These are phyloP conservation scores for Euproctis similis DNA, from an alignment of 2,888 invertebrate species.

Conservation along the genomic window DNA sequence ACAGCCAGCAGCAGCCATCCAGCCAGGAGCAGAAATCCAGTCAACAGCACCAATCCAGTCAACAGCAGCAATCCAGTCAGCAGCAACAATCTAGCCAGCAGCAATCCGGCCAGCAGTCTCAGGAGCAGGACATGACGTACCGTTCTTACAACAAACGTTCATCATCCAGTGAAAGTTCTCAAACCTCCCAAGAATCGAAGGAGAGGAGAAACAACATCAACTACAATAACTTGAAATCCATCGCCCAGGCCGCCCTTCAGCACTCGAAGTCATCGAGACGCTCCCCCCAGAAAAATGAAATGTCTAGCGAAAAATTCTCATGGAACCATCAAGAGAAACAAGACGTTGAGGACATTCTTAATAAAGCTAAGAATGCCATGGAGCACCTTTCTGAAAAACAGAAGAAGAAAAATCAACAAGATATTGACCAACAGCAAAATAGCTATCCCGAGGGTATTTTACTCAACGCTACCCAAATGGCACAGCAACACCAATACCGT, in stretches of 20 bases:
- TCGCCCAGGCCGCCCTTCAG: no score
- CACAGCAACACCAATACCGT: slow-evolving; percentile 47
- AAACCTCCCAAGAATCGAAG: slow-evolving; percentile 23
- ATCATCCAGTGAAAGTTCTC: slow-evolving; percentile 19
- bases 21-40: neutral
- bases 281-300: slow-evolving; percentile 21
- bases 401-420: slow-evolving; percentile 41
- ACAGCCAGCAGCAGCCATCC: no score
- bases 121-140: slow-evolving; percentile 4
- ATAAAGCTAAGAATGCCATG: slow-evolving; percentile 46
- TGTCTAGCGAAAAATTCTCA: slow-evolving; percentile 26
- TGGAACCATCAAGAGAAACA: slow-evolving; percentile 28
- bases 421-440: slow-evolving; percentile 27
- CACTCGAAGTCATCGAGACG: slow-evolving; percentile 29
- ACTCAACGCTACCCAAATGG: slow-evolving; percentile 31
- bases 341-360: slow-evolving; percentile 47
- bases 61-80: neutral
- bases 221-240: slow-evolving; percentile 2
- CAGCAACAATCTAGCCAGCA: neutral
- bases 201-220: slow-evolving; percentile 7
- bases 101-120: slow-evolving; percentile 2
- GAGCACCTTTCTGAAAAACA: slow-evolving; percentile 41
- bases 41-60: neutral
- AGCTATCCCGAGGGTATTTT: slow-evolving; percentile 32
- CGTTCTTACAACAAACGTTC: slow-evolving; percentile 3